Conservation (phyloP, 2,888 invertebrate genomes). For the Drosophila kambysellisi region DNA sequence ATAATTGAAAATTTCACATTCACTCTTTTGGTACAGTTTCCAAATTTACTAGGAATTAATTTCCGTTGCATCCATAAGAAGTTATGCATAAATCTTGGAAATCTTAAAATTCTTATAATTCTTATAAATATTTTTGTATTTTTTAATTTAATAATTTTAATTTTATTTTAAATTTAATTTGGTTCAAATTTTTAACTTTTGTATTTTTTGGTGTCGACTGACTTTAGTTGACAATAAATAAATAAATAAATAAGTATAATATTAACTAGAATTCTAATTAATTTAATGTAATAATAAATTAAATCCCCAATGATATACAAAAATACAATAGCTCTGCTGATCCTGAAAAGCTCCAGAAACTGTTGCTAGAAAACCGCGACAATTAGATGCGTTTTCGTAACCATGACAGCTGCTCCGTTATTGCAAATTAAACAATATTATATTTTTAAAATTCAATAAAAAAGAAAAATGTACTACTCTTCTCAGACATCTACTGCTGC, state of each 20-base stretch:
- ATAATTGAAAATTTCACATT: no score
- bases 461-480: slow-evolving; percentile 17
- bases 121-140: no score
- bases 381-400: slow-evolving; percentile 19
- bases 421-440: slow-evolving; percentile 57
- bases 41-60: no score
- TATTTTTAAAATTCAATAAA: slow-evolving; percentile 64
- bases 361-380: not conserved
- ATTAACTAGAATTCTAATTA: not conserved
- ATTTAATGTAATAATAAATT: not conserved
- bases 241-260: not conserved
- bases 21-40: no score
- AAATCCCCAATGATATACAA: not conserved
- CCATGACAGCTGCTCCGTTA: slow-evolving; percentile 43
- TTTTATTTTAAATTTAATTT: no score
- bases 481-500: slow-evolving; percentile 8
- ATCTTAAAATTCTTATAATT: no score
- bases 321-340: not conserved
- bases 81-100: no score
- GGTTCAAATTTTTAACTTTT: no score
- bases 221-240: no score
- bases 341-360: slow-evolving; percentile 2
- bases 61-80: no score
- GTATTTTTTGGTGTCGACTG: no score
- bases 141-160: no score